These are phyloP conservation scores for Cybosia mesomella DNA, from an alignment of 2,888 invertebrate species.

Conservation along the genomic window DNA sequence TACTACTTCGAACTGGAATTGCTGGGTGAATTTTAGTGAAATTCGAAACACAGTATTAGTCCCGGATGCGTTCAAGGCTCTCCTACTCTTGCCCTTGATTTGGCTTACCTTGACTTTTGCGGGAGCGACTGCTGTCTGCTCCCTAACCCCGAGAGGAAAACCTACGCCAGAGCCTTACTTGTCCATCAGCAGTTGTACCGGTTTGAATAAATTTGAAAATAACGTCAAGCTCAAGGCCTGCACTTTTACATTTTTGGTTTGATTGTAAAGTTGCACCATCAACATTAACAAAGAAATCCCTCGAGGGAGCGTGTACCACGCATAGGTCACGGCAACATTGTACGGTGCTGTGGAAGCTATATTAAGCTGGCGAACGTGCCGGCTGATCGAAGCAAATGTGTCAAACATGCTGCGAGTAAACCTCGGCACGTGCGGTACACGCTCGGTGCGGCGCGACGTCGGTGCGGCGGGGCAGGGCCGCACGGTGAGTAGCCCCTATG, in stretches of 20 bases:
- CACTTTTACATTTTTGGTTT: not conserved
- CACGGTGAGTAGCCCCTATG: not conserved
- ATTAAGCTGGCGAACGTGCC: constrained; percentile 9
- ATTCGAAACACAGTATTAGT: too few species aligned
- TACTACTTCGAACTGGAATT: too few species aligned
- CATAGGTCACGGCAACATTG: not conserved
- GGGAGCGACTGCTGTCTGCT: too few species aligned
- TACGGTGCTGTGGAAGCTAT: not conserved
- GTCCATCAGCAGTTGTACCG: too few species aligned
- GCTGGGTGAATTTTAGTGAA: too few species aligned
- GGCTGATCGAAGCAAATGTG: not conserved
- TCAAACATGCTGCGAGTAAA: constrained; percentile 1
- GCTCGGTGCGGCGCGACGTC: constrained; percentile 5
- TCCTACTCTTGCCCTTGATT: too few species aligned
- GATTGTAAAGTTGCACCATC: not conserved
- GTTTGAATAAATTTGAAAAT: too few species aligned
- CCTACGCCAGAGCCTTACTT: too few species aligned
- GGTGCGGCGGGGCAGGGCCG: not conserved
- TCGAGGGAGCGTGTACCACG: not conserved
- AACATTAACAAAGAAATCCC: not conserved
- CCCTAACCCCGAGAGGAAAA: too few species aligned
- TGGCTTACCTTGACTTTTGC: too few species aligned
- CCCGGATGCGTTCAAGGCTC: too few species aligned
- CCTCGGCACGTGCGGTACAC: constrained; percentile 12
- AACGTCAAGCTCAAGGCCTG: too few species aligned